Evolutionary conservation across 1,140 invertebrate species (phyloP), one percentile per base, ranked within the genome.

Genomic region (Mya arenaria): DNA sequence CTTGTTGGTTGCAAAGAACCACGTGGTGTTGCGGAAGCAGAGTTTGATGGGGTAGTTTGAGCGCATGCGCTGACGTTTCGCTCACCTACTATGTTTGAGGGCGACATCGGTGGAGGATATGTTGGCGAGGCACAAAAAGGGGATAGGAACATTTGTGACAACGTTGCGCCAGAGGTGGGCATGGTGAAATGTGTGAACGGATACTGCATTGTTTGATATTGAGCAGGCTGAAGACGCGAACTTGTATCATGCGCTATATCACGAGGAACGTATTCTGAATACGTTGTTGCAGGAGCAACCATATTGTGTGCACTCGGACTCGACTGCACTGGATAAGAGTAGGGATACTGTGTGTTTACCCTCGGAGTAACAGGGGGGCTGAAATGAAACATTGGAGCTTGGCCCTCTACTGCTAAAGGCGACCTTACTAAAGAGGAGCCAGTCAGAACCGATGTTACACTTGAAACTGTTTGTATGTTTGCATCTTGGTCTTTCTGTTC

Each of bases 381-480:
- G 77, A 90, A 88, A 28, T 89, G 87, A 60, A 87, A 90, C 68
- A 85, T 89, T 34, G 88, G 84, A 25, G 86, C 73, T 63, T 82
- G 79, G 8, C 71, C 58, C 8, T 89, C 86, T 17, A 86, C 86
- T 44, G 68, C 68, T 36, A 83, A n/a, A 34, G 91, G 87, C 77
- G 91, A 89, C 63, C 81, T 83, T 69, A 87, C 82, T 58, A 88
- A 85, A 48, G 90, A 84, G 48, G 91, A 84, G 65, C 87, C 86
- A 81, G 85, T 85, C 71, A 55, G 66, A 73, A 85, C 87, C 30
- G 89, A 89, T 34, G 86, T 89, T 58, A 89, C 85, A 73, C 88
- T 91, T 78, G 88, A 87, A 62, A 89, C 82, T 63, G 87, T 87
- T 74, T 88, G 89, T 88, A 56, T 88, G 86, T 66, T 82, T 87